A percentile compares a stretch with the other conserved stretches of the same genome.
Evolutionary conservation across 1,140 invertebrate species (phyloP).

Genomic region (Metopolophium dirhodum): DNA sequence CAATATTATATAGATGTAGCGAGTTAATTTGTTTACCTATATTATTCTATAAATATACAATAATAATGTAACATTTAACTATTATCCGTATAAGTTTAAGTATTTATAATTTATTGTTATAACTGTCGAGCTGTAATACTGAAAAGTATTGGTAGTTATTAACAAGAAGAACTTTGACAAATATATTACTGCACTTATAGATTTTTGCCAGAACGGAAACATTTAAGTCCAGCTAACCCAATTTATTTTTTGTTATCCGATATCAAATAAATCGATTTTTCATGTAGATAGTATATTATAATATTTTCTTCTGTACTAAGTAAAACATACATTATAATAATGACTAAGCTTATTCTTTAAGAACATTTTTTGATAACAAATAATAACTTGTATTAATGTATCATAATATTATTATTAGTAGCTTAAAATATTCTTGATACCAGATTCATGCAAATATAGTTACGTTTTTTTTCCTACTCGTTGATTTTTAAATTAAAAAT

Average conservation of each 20-base stretch:
- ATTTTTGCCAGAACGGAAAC: background rate
- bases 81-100: background rate
- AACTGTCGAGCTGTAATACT: background rate
- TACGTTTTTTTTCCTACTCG: too few species aligned
- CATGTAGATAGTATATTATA: background rate
- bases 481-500: background rate
- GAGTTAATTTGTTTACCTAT: background rate
- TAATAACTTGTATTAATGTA: background rate
- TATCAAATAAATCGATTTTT: background rate
- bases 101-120: background rate
- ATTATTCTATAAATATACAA: background rate
- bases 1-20: background rate
- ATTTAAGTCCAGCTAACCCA: background rate
- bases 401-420: background rate
- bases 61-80: background rate
- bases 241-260: background rate
- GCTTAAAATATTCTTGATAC: background rate
- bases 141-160: background rate
- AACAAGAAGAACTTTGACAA: background rate
- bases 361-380: background rate
- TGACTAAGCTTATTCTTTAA: background rate
- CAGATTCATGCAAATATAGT: background rate
- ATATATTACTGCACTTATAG: background rate
- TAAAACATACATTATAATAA: background rate
- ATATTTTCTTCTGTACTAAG: background rate